Percentiles rank a stretch among this genome's conserved stretches.
Evolutionary conservation across 2,888 invertebrate species (phyloP).

Genomic region (Drosophila diplacantha): DNA sequence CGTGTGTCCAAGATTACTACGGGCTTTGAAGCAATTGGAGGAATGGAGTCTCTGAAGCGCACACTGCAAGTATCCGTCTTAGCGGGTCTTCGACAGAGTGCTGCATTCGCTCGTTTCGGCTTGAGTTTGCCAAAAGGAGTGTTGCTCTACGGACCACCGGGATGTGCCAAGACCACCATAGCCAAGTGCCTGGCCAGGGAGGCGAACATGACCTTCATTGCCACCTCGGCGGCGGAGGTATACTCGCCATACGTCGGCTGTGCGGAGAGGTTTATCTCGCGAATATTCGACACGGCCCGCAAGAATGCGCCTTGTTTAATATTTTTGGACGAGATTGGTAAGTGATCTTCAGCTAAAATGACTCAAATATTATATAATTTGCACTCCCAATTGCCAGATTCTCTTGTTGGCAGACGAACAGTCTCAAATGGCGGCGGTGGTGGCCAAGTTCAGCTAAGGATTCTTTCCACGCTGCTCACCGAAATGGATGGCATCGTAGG

Average conservation of each 20-base stretch:
- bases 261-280: slow-evolving; percentile 80
- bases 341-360: neutral
- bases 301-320: slow-evolving; percentile 81
- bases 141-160: slow-evolving; percentile 82
- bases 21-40: slow-evolving; percentile 80
- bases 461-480: slow-evolving; percentile 81
- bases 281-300: slow-evolving; percentile 81
- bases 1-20: slow-evolving; percentile 75
- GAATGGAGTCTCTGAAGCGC: slow-evolving; percentile 79
- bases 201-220: slow-evolving; percentile 79
- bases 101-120: slow-evolving; percentile 80
- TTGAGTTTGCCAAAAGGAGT: slow-evolving; percentile 81
- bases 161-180: slow-evolving; percentile 83
- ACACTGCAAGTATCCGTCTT: slow-evolving; percentile 80
- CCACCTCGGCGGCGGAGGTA: slow-evolving; percentile 81
- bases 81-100: slow-evolving; percentile 80
- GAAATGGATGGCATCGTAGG: slow-evolving; percentile 83
- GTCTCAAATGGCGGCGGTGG: slow-evolving; percentile 57
- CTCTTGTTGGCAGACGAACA: slow-evolving; percentile 78
- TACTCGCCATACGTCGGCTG: slow-evolving; percentile 83
- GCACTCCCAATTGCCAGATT: slow-evolving; percentile 70
- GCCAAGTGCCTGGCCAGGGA: slow-evolving; percentile 81
- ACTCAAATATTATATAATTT: neutral
- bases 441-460: slow-evolving; percentile 80
- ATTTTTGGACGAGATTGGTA: slow-evolving; percentile 83